Conservation (phyloP, 1,140 invertebrate genomes). For the Mamestra configurata region DNA sequence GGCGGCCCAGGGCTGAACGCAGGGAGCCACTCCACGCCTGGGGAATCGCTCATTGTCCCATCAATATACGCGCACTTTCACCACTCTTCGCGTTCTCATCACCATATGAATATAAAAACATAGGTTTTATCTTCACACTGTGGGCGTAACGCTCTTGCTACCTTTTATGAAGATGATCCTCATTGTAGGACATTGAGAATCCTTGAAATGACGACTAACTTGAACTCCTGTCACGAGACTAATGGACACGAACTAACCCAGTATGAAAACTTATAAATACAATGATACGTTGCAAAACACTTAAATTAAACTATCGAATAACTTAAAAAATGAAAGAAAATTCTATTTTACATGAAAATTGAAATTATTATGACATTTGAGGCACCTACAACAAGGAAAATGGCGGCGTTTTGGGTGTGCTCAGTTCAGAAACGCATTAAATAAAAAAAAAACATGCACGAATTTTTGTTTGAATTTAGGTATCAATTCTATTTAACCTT, state of each 20-base stretch:
- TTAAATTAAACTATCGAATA: slow-evolving; percentile 60
- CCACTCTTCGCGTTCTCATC: slow-evolving; percentile 55
- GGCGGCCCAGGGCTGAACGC: slow-evolving; percentile 84
- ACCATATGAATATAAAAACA: slow-evolving; percentile 49
- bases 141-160: slow-evolving; percentile 80
- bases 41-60: slow-evolving; percentile 85
- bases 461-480: not conserved
- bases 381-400: slow-evolving; percentile 87
- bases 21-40: slow-evolving; percentile 85
- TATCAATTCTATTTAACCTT: not conserved
- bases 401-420: slow-evolving; percentile 73
- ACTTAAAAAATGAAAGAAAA: slow-evolving; percentile 82
- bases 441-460: not conserved
- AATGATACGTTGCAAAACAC: slow-evolving; percentile 52
- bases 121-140: slow-evolving; percentile 54
- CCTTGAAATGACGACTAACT: slow-evolving; percentile 81
- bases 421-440: slow-evolving; percentile 51
- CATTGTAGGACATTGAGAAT: slow-evolving; percentile 83
- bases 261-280: slow-evolving; percentile 66
- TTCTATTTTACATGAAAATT: slow-evolving; percentile 74
- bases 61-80: slow-evolving; percentile 68
- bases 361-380: slow-evolving; percentile 88
- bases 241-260: slow-evolving; percentile 38
- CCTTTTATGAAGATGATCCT: slow-evolving; percentile 83
- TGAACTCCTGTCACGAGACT: slow-evolving; percentile 50